Evolutionary conservation across 2,113 vertebrate species (phyloP).

Genomic region (Gobiocypris rarus): DNA sequence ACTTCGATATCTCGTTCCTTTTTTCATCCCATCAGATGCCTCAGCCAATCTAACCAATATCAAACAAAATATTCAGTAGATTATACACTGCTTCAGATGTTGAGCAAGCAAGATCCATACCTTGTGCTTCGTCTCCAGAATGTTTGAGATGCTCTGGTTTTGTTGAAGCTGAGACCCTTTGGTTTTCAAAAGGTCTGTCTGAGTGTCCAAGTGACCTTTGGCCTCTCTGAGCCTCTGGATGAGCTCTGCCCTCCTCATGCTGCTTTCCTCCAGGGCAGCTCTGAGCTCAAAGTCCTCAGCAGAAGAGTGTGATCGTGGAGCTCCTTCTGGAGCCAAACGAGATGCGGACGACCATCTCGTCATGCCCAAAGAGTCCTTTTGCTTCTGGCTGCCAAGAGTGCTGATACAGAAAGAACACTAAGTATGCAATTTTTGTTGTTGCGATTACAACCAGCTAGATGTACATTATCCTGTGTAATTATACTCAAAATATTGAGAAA

Average conservation of each 20-base stretch:
- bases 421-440: no score
- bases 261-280: slow-evolving; percentile 57
- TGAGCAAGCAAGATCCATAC: slow-evolving; percentile 51
- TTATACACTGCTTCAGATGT: neutral
- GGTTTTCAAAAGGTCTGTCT: slow-evolving; percentile 60
- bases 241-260: slow-evolving; percentile 53
- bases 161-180: slow-evolving; percentile 63
- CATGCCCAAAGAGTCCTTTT: slow-evolving; percentile 50
- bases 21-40: neutral
- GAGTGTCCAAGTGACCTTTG: slow-evolving; percentile 55
- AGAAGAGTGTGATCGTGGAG: slow-evolving; percentile 34
- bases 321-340: slow-evolving; percentile 57
- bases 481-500: no score
- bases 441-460: no score
- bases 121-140: slow-evolving; percentile 71
- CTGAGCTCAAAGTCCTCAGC: slow-evolving; percentile 55
- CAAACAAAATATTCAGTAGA: neutral
- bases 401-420: slow-evolving; percentile 42
- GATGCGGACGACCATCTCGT: slow-evolving; percentile 71
- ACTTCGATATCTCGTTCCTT: neutral
- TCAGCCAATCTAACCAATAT: neutral
- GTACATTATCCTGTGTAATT: no score
- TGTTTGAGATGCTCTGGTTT: slow-evolving; percentile 56
- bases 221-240: slow-evolving; percentile 58
- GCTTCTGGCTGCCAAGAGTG: slow-evolving; percentile 54